Evolutionary conservation across 2,888 invertebrate species (phyloP).

Genomic region (Drosophila testacea): DNA sequence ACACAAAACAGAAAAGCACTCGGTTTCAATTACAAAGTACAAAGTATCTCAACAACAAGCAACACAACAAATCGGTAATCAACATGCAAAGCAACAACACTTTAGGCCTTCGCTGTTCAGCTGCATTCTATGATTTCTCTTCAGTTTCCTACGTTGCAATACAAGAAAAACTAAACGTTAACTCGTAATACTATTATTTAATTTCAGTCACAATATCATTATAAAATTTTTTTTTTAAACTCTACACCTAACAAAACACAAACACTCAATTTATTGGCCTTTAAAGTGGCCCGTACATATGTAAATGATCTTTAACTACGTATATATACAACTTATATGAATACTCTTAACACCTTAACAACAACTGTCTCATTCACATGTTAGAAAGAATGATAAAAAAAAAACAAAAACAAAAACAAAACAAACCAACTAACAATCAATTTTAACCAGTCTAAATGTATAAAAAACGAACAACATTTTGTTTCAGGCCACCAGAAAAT

Average conservation of each 20-base stretch:
- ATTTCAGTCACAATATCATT: conserved; percentile 44
- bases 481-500: conserved; percentile 94
- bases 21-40: conserved; percentile 55
- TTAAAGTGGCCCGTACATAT: conserved; percentile 55
- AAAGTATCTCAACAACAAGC: conserved; percentile 34
- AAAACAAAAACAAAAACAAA: conserved; percentile 35
- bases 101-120: conserved; percentile 63
- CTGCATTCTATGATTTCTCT: conserved; percentile 58
- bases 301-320: conserved; percentile 68
- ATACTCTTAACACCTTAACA: conserved; percentile 58
- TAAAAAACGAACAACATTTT: conserved; percentile 82
- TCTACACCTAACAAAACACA: conserved; percentile 39
- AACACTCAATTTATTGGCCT: conserved; percentile 36
- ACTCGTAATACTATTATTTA: conserved; percentile 22
- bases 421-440: conserved; percentile 29
- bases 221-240: conserved; percentile 22
- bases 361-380: conserved; percentile 56
- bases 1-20: conserved; percentile 56
- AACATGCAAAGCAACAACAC: conserved; percentile 49
- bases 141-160: conserved; percentile 47
- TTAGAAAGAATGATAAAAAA: conserved; percentile 27
- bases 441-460: conserved; percentile 71
- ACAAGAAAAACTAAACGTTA: conserved; percentile 28
- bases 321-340: conserved; percentile 28
- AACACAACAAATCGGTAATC: conserved; percentile 55